Percentiles rank a stretch among this genome's conserved stretches.
These are phyloP conservation scores for Centropristis striata DNA, from an alignment of 2,113 vertebrate species.

Conservation along the genomic window DNA sequence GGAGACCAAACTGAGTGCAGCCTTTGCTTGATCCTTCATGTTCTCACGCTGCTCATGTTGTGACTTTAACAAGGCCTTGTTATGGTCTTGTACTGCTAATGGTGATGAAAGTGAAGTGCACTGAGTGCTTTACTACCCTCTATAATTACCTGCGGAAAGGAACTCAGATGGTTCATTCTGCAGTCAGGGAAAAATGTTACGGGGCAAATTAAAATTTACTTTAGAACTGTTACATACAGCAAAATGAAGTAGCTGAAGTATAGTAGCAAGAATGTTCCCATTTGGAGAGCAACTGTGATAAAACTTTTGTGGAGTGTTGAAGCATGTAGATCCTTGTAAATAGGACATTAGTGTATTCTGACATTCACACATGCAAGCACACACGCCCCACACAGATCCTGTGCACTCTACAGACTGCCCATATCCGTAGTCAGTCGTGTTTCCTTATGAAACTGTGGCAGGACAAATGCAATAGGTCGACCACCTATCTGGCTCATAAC, in stretches of 20 bases:
- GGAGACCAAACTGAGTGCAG: slow-evolving; percentile 35
- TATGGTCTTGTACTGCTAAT: slow-evolving; percentile 41
- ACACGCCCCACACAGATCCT: neutral
- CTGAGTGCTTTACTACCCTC: slow-evolving; percentile 36
- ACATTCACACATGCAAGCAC: neutral
- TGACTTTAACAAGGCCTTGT: slow-evolving; percentile 47
- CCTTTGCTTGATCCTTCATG: slow-evolving; percentile 30
- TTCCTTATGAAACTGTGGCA: too few relatives aligned
- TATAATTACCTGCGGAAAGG: slow-evolving; percentile 42
- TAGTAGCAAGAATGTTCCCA: neutral
- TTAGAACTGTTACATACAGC: neutral
- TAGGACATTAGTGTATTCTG: neutral
- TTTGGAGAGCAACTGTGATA: neutral
- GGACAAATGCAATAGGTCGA: too few relatives aligned
- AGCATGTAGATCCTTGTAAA: neutral
- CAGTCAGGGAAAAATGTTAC: neutral
- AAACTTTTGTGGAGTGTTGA: slow-evolving; percentile 9
- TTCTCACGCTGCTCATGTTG: slow-evolving; percentile 60
- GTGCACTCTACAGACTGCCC: neutral
- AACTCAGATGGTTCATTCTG: slow-evolving; percentile 16
- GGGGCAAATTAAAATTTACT: neutral
- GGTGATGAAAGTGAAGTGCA: slow-evolving; percentile 23
- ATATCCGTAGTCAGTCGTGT: neutral
- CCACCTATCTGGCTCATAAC: too few relatives aligned
- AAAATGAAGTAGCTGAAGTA: neutral